These are phyloP conservation scores for Argyrosomus regius DNA, from an alignment of 2,797 vertebrate species.

Conservation along the genomic window DNA sequence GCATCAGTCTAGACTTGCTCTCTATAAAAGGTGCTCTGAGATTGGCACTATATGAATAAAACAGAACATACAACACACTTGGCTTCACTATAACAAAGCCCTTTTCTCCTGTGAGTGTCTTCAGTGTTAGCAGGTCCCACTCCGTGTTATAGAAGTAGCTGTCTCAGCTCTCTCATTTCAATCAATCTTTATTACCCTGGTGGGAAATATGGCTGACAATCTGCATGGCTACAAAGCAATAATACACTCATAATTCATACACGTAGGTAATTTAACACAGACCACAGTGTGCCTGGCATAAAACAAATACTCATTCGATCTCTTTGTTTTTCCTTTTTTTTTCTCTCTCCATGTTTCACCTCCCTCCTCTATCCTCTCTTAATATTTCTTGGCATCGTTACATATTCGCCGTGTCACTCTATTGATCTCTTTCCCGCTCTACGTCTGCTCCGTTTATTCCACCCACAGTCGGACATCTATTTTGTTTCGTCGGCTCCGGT, in stretches of 20 bases:
- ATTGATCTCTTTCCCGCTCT: slow-evolving; percentile 23
- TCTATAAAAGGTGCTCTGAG: too few species aligned
- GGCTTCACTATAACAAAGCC: background rate
- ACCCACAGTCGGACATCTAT: slow-evolving; percentile 96
- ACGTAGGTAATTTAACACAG: slow-evolving; percentile 50
- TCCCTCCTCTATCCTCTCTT: background rate
- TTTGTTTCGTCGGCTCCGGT: slow-evolving; percentile 92
- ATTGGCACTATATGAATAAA: too few species aligned
- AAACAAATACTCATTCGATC: slow-evolving; percentile 20
- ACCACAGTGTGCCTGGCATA: slow-evolving; percentile 28
- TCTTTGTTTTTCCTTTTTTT: slow-evolving; percentile 7
- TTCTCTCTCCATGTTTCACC: slow-evolving; percentile 11
- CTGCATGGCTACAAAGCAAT: slow-evolving; percentile 64
- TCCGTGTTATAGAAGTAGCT: slow-evolving; percentile 51
- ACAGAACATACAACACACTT: background rate
- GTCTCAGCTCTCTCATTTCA: slow-evolving; percentile 67
- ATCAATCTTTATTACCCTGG: slow-evolving; percentile 67
- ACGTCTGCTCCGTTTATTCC: slow-evolving; percentile 52
- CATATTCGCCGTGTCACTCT: background rate
- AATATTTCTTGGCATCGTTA: slow-evolving; percentile 25
- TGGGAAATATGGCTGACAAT: slow-evolving; percentile 67
- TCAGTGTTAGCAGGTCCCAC: slow-evolving; percentile 6
- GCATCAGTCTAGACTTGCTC: too few species aligned
- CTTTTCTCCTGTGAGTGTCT: slow-evolving; percentile 26
- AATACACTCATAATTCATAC: slow-evolving; percentile 61